Conservation (phyloP, 2,113 vertebrate species). For the Mionectes macconnelli region DNA sequence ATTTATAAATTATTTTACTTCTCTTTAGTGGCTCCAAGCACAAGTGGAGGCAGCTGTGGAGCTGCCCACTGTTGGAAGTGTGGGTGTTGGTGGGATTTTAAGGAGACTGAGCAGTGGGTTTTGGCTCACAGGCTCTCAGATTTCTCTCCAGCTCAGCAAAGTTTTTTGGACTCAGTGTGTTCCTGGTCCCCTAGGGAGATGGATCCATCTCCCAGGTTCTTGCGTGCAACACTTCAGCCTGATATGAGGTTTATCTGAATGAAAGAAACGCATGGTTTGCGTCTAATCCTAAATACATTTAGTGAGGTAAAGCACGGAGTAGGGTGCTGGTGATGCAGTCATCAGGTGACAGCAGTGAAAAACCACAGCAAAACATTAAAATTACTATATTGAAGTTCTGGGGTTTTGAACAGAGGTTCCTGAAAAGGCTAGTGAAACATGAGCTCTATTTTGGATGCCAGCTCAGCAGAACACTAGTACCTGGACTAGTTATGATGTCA, state of each 20-base stretch:
- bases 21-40: not conserved
- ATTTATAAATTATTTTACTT: not conserved
- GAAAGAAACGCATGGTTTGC: not conserved
- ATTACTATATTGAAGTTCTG: not conserved
- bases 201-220: not conserved
- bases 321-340: not conserved
- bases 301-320: not conserved
- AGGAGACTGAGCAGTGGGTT: not conserved
- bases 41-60: not conserved
- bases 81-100: not conserved
- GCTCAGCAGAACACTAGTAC: constrained; percentile 38
- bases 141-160: not conserved
- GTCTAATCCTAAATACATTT: not conserved
- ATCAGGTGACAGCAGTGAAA: not conserved
- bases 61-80: not conserved
- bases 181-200: not conserved
- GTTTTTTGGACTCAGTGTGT: not conserved
- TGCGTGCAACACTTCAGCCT: not conserved
- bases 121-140: not conserved
- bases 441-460: not conserved
- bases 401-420: not conserved
- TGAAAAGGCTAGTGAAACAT: constrained; percentile 4
- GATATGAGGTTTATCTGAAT: not conserved
- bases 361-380: not conserved
- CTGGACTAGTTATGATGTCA: constrained; percentile 13